phyloP scores from a whole-genome alignment of 2,888 invertebrate genomes.

The Macropis europaea region DNA sequence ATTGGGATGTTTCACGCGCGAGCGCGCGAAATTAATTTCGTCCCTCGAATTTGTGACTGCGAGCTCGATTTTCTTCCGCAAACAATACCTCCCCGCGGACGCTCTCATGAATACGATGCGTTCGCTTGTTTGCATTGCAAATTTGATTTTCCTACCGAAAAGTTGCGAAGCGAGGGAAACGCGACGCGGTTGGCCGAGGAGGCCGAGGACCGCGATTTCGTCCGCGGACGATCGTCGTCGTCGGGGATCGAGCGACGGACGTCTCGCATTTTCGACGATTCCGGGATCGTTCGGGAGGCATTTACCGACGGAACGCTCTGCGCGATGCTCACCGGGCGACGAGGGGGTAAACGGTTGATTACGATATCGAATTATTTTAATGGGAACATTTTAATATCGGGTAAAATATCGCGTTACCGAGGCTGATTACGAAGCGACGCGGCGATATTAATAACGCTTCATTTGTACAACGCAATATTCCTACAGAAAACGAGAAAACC shows the following conservation, averaged over 20 bases:
- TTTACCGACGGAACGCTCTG: background rate
- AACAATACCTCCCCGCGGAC: background rate
- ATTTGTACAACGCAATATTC: conserved; percentile 53
- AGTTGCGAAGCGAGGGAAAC: no score
- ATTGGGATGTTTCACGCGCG: conserved; percentile 10
- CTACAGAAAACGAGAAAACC: conserved; percentile 36
- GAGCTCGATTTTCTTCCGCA: conserved; percentile 1
- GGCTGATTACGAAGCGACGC: conserved; percentile 33
- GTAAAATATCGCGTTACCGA: conserved; percentile 43
- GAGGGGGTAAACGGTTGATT: background rate
- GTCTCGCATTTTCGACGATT: no score
- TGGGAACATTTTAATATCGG: conserved; percentile 32
- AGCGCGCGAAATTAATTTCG: conserved; percentile 21
- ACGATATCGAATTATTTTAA: conserved; percentile 45
- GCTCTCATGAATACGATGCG: background rate
- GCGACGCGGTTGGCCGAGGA: no score
- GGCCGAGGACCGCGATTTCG: no score
- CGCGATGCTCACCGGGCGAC: background rate
- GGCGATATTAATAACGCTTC: conserved; percentile 49
- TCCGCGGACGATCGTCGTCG: no score
- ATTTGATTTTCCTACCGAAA: no score
- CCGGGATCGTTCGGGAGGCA: background rate
- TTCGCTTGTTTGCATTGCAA: no score
- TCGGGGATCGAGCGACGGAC: no score
- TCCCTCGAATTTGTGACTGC: background rate